Percentiles rank a stretch among this genome's conserved stretches.
Evolutionary conservation across 2,797 vertebrate genomes (phyloP).

Genomic region (Podarcis lilfordi): DNA sequence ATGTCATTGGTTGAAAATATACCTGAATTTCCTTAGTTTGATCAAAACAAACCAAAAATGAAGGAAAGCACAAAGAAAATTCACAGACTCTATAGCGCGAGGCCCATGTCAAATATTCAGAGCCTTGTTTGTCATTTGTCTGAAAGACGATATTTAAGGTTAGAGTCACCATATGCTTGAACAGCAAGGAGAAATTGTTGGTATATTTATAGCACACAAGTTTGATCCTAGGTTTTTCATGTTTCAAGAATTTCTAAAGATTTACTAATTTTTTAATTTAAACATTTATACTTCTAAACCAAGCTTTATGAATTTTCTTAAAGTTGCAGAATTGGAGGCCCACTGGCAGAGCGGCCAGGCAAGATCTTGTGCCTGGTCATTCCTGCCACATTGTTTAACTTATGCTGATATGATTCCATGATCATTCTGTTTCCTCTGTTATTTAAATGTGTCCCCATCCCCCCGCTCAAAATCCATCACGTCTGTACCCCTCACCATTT

Average conservation of each 20-base stretch:
- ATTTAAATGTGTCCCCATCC: conserved; percentile 61
- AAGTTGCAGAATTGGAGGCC: conserved; percentile 52
- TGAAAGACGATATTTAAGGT: conserved; percentile 61
- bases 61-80: conserved; percentile 74
- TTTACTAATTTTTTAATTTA: conserved; percentile 56
- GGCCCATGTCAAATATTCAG: conserved; percentile 57
- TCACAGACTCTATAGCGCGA: conserved; percentile 60
- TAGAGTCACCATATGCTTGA: conserved; percentile 73
- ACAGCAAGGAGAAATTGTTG: conserved; percentile 53
- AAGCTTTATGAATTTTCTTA: conserved; percentile 59
- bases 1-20: conserved; percentile 63
- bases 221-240: conserved; percentile 66
- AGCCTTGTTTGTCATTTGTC: conserved; percentile 58
- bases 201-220: conserved; percentile 49
- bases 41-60: conserved; percentile 66
- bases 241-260: conserved; percentile 61
- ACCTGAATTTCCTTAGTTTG: conserved; percentile 67
- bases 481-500: conserved; percentile 68
- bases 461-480: conserved; percentile 60
- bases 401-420: conserved; percentile 63
- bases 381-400: conserved; percentile 59
- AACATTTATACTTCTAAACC: conserved; percentile 63
- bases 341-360: conserved; percentile 50
- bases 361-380: conserved; percentile 58
- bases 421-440: conserved; percentile 62